These are phyloP conservation scores for Smithornis capensis DNA, from an alignment of 2,113 vertebrate species.

Conservation along the genomic window DNA sequence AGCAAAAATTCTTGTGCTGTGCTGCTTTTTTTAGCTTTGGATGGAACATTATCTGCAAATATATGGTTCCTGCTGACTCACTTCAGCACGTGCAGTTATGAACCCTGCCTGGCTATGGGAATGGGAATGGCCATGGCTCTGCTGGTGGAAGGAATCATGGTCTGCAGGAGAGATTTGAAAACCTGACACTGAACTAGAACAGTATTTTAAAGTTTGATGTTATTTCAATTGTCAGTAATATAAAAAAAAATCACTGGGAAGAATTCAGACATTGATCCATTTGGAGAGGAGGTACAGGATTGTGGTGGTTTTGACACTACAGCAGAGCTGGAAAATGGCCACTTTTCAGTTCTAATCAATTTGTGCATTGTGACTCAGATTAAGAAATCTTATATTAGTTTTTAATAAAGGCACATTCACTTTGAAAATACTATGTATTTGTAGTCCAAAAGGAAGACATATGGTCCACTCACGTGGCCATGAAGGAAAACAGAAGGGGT, in stretches of 20 bases:
- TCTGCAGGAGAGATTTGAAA: constrained; percentile 16
- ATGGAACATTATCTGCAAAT: neutral
- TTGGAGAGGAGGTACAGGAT: neutral
- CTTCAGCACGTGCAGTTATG: neutral
- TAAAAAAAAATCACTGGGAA: neutral
- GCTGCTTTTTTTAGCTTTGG: neutral
- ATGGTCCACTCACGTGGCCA: neutral
- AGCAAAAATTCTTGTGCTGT: neutral
- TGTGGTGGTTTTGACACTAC: neutral
- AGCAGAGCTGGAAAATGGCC: neutral
- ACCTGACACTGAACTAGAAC: neutral
- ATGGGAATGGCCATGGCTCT: neutral
- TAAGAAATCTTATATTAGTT: neutral
- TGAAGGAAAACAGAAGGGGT: neutral
- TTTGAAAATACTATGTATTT: neutral
- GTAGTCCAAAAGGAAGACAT: neutral
- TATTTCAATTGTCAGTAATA: constrained; percentile 23
- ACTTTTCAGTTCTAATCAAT: neutral
- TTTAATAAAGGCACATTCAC: neutral
- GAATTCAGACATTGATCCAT: neutral
- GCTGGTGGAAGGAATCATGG: neutral
- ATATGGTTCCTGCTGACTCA: neutral
- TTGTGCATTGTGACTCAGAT: neutral
- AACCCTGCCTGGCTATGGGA: neutral
- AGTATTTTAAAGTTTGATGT: neutral